Base-by-base conservation (phyloP, 2,888 invertebrate genomes). In the Orgyia antiqua region DNA sequence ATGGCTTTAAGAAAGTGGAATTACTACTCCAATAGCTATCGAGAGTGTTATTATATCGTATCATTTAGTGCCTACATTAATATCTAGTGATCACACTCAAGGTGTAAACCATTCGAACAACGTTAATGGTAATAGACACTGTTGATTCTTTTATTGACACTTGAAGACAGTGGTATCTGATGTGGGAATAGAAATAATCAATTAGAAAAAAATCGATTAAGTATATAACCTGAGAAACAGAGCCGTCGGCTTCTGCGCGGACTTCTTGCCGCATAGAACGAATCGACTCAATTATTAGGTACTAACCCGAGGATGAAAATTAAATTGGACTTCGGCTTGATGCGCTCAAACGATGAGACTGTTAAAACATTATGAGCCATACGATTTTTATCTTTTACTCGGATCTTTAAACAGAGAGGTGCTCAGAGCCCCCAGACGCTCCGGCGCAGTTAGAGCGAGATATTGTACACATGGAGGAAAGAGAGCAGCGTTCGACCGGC, bases 301-400 rank as follows among this genome's bases (percentile, higher is more conserved):
- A 69, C 65, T 62, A 61, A 70, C 66, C 63, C 68, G 68, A 67
- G 59, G 60, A 69, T 70, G 73, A 73, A 80, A 82, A 82, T 79
- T 78, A 79, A 80, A 82, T 79, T 56, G 49, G 49, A 43, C 34
- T 33, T 45, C 51, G 52, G 52, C 52, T 51, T 48, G 56, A 52
- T 52, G 55, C 52, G 52, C 49, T 52, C 52, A 52, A 52, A 52
- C 56, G 52, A 52, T 51, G 52, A 69, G 70, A 73, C 78, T 76
- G 79, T 84, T 84, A 82, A 82, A 84, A 83, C 76, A 79, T 83
- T 84, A 84, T 78, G 83, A 74, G 71, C 78, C 67, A 70, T 74
- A 74, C 76, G 63, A 74, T 71, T 82, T 73, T 82, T 84, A 83
- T 84, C 84, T 78, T 64, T 68, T 60, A 66, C 59, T 70, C 48